Base-by-base conservation (phyloP, 2,113 vertebrate genomes). In the Tenrec ecaudatus region DNA sequence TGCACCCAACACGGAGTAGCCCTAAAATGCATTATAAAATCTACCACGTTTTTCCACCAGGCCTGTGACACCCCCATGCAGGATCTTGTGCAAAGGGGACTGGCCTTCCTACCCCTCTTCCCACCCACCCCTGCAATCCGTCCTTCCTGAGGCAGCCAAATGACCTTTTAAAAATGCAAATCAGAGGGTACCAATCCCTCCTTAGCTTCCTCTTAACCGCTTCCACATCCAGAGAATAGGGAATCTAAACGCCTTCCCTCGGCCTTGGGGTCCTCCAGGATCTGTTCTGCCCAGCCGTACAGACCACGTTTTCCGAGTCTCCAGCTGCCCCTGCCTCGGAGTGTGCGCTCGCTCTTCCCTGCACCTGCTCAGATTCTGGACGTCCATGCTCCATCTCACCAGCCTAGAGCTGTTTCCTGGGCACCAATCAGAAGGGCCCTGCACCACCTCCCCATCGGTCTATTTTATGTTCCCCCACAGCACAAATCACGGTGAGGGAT, bases 111-210 rank as follows among this genome's bases (percentile, higher is more conserved):
- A 43, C n/a, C 58, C 57, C n/a, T 0, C 0, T 33, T 31, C 20
- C 17, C 33, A 22, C 31, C 15, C 0, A 3, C 12, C 22, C 9
- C 66, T 43, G 23, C 40, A 69, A 92, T 83, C 62, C 62, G 62
- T 60, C 87, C 66, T 77, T 68, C 79, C 17, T 0, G 43, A 47
- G 75, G 91, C 66, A 78, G 68, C 53, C 53, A 62, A 83, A 60
- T 58, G 91, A 87, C 95, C 92, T 97, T 93, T 88, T 66, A 88
- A 88, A 88, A 93, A 90, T 93, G 86, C 79, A 95, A 92, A 96
- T 93, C 79, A 64, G 19, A 78, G 82, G 76, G 86, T 88, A n/a
- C 62, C 62, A 78, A 25, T 82, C 31, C 57, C 68, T 29, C 73
- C 73, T 92, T 27, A 29, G 57, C 60, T 36, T 71, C 62, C 68